These are phyloP conservation scores for Ctenochaetus hawaiiensis DNA, from an alignment of 2,797 vertebrate genomes.

Conservation along the genomic window DNA sequence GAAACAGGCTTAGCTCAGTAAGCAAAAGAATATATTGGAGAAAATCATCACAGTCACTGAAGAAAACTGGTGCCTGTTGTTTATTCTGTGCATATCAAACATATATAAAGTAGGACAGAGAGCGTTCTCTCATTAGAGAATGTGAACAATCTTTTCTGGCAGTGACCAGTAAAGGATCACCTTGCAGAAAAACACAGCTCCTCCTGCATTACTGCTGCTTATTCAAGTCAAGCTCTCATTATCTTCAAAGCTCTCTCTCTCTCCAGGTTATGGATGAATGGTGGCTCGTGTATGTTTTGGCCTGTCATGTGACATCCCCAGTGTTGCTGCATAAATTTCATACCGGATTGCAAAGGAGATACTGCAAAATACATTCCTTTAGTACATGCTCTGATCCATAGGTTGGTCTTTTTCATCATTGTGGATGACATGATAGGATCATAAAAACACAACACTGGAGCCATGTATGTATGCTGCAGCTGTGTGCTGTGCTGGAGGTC, in stretches of 20 bases:
- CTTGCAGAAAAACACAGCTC: conserved; percentile 4
- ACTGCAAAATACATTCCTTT: conserved; percentile 14
- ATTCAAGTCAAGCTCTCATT: conserved; percentile 18
- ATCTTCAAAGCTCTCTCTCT: background rate
- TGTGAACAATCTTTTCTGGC: background rate
- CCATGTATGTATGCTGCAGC: background rate
- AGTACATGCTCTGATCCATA: background rate
- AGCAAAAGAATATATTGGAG: conserved; percentile 15
- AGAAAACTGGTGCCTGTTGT: background rate
- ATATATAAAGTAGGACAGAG: background rate
- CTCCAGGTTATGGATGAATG: background rate
- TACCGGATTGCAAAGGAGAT: conserved; percentile 9
- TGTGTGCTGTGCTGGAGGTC: conserved; percentile 32
- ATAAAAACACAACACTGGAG: conserved; percentile 10
- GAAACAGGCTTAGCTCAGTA: conserved; percentile 4
- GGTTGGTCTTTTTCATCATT: background rate
- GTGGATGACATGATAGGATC: conserved; percentile 3
- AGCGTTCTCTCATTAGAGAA: background rate
- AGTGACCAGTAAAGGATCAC: conserved; percentile 5
- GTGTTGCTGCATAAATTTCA: conserved; percentile 15
- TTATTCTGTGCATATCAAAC: background rate
- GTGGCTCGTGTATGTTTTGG: conserved; percentile 21
- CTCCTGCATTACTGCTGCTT: conserved; percentile 8
- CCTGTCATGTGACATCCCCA: conserved; percentile 28
- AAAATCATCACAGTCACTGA: background rate